phyloP scores from a whole-genome alignment of 2,113 vertebrate species.

The Tor tambroides region DNA sequence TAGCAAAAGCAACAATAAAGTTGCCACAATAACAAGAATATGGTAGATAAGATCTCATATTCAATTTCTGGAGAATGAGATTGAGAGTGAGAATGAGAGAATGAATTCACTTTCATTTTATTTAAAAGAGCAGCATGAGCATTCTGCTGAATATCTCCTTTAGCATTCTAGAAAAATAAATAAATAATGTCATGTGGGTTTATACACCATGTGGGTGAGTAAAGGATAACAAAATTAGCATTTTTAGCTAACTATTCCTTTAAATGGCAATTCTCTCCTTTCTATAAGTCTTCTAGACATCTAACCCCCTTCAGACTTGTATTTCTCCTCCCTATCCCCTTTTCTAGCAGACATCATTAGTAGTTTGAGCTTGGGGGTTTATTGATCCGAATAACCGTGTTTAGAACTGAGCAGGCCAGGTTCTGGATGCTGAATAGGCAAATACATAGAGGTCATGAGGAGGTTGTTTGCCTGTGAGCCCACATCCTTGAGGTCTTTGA shows the following conservation, averaged over 20 bases:
- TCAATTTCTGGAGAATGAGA: not conserved
- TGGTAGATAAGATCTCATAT: not conserved
- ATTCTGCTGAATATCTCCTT: not conserved
- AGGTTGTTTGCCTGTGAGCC: conserved; percentile 59
- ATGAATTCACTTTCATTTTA: not conserved
- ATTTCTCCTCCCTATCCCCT: not conserved
- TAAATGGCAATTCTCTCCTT: not conserved
- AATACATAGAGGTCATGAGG: conserved; percentile 45
- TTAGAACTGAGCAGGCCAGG: conserved; percentile 59
- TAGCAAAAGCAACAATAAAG: not conserved
- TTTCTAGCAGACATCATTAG: conserved; percentile 67
- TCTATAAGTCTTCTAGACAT: not conserved
- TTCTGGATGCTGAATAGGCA: conserved; percentile 34
- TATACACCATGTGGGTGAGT: not conserved
- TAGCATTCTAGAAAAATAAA: not conserved
- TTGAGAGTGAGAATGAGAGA: too few relatives aligned
- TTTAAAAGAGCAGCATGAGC: not conserved
- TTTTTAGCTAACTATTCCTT: not conserved
- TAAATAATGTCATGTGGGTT: not conserved
- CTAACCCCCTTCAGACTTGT: not conserved
- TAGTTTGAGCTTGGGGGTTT: conserved; percentile 63
- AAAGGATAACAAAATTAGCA: not conserved
- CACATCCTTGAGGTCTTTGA: conserved; percentile 22
- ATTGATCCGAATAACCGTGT: conserved; percentile 72
- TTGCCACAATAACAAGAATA: not conserved